Percentiles rank a stretch among this genome's conserved stretches.
These are phyloP conservation scores for Prostheceraeus crozeri DNA, from an alignment of 2,888 invertebrate genomes.

Conservation along the genomic window DNA sequence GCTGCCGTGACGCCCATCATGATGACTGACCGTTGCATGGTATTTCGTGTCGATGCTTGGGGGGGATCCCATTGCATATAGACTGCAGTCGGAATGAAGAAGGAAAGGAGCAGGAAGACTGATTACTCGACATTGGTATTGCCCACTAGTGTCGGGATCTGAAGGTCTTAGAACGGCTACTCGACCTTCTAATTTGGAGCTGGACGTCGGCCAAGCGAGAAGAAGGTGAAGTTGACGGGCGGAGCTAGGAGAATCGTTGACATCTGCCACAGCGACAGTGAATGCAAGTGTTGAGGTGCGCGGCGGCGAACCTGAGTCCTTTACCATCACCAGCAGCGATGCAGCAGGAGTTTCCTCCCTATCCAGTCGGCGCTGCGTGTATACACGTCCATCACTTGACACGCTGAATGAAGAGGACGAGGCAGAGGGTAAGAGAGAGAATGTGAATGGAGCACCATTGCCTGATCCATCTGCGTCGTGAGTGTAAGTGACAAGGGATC, in stretches of 20 bases:
- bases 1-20: conserved; percentile 74
- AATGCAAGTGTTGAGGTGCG: conserved; percentile 72
- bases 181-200: conserved; percentile 62
- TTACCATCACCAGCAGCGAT: conserved; percentile 71
- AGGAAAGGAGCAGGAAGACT: conserved; percentile 62
- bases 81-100: conserved; percentile 72
- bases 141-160: conserved; percentile 76
- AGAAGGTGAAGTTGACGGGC: conserved; percentile 70
- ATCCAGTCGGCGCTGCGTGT: conserved; percentile 68
- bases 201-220: conserved; percentile 55
- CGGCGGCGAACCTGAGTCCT: conserved; percentile 68
- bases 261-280: conserved; percentile 69
- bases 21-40: conserved; percentile 73
- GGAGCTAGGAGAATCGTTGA: conserved; percentile 79
- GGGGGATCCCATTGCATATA: conserved; percentile 12
- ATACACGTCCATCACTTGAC: conserved; percentile 69
- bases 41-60: conserved; percentile 44
- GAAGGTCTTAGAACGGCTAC: conserved; percentile 82
- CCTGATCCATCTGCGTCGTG: conserved; percentile 78
- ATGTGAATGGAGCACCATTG: conserved; percentile 80
- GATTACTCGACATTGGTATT: conserved; percentile 68
- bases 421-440: conserved; percentile 68
- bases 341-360: conserved; percentile 70
- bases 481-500: conserved; percentile 67
- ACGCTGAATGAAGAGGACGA: conserved; percentile 64